Evolutionary conservation across 2,888 invertebrate species (phyloP), one percentile per base, ranked within the genome.

Genomic region (Diadromus collaris): DNA sequence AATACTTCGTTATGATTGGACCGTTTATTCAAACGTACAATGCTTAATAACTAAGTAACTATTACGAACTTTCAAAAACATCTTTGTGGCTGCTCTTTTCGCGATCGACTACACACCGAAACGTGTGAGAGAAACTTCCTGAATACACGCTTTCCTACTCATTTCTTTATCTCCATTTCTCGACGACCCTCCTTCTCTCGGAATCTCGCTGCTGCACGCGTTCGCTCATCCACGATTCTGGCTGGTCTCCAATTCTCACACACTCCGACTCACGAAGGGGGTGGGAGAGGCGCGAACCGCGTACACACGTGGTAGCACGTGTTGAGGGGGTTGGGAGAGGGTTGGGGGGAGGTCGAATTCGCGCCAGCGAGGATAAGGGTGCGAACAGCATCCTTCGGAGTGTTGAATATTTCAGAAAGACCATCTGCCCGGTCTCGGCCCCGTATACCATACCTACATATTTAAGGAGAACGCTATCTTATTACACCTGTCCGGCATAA

Each of bases 401-500:
- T 70, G 76, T 69, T 87, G 81, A 85, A 87, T 87, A 85, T 87
- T 86, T 86, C 51, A 87, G 81, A 78, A 73, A 82, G 80, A 83
- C 82, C 75, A 81, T 80, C 76, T 78, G 73, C 65, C 60, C 72
- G 68, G 54, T 29, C 29, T 27, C 70, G 41, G 60, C 48, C 27
- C 58, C 69, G 54, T 51, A 46, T 71, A 51, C 65, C 51, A 16
- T 64, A 72, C 38, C 48, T 74, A 76, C 61, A 80, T 79, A 65
- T 79, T 79, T 75, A 68, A 71, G 70, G 67, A 76, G 64, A 76
- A 69, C 69, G 64, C 48, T 71, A 76, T 79, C 81, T 76, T 78
- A 69, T 61, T 56, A n/a, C 54, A 24, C 51, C 10, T 58, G 38
- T 29, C 60, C 48, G n/a, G 44, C 29, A 34, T 69, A 69, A 65